phyloP scores from a whole-genome alignment of 2,888 invertebrate genomes.

The Amblyteles armatorius region DNA sequence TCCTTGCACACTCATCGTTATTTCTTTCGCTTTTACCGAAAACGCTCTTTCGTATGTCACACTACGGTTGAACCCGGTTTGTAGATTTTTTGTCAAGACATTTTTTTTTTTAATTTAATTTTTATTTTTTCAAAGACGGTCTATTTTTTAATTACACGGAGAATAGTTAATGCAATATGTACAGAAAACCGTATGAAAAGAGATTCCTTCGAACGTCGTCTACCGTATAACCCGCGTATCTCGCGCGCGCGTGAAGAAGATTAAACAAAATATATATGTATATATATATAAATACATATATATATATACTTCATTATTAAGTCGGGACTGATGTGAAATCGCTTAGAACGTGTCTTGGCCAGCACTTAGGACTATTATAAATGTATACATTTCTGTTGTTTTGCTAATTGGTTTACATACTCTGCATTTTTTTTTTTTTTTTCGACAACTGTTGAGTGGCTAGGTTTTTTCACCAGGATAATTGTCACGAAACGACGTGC shows the following conservation, averaged over 20 bases:
- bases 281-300: slow-evolving; percentile 50
- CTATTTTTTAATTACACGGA: slow-evolving; percentile 63
- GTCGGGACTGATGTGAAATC: slow-evolving; percentile 65
- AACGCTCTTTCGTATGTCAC: slow-evolving; percentile 60
- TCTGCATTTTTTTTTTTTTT: slow-evolving; percentile 75
- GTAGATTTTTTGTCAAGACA: slow-evolving; percentile 43
- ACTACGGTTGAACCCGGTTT: slow-evolving; percentile 45
- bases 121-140: slow-evolving; percentile 58
- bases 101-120: slow-evolving; percentile 20
- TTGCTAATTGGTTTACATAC: slow-evolving; percentile 83
- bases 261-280: slow-evolving; percentile 44
- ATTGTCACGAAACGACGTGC: slow-evolving; percentile 78
- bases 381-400: slow-evolving; percentile 83
- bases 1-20: slow-evolving; percentile 33
- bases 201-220: slow-evolving; percentile 40
- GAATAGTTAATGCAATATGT: slow-evolving; percentile 61
- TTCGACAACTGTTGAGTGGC: slow-evolving; percentile 80
- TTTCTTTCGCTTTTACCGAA: slow-evolving; percentile 23
- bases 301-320: slow-evolving; percentile 47
- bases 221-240: slow-evolving; percentile 23
- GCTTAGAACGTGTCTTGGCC: slow-evolving; percentile 80
- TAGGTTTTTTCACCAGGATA: slow-evolving; percentile 75
- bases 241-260: slow-evolving; percentile 39
- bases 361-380: slow-evolving; percentile 81
- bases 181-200: slow-evolving; percentile 64